phyloP scores from a whole-genome alignment of 2,888 invertebrate genomes.

The Tipula unca region DNA sequence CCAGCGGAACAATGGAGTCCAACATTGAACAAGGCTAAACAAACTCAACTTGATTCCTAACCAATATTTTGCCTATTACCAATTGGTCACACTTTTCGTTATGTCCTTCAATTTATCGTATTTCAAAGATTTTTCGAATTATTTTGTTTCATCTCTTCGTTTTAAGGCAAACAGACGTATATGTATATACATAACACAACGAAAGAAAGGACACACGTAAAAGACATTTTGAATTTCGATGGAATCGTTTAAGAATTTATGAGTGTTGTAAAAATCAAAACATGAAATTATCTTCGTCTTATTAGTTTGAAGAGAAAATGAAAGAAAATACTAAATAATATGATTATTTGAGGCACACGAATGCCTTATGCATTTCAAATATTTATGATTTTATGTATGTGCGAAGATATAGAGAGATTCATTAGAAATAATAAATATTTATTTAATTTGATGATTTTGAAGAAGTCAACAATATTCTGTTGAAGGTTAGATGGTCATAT shows the following conservation, averaged over 20 bases:
- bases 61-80: constrained; percentile 21
- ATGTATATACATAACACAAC: neutral
- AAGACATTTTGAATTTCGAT: constrained; percentile 8
- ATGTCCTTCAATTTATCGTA: constrained; percentile 1
- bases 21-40: constrained; percentile 17
- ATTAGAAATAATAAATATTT: neutral
- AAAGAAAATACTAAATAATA: neutral
- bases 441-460: neutral
- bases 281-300: neutral
- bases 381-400: neutral
- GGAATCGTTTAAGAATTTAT: constrained; percentile 10
- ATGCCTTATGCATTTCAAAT: neutral
- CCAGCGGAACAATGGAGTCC: neutral
- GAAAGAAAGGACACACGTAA: constrained; percentile 16
- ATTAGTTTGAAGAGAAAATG: neutral
- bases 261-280: neutral
- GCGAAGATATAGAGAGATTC: neutral
- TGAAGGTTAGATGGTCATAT: neutral
- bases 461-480: neutral
- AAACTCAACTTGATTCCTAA: constrained; percentile 19
- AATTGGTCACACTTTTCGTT: constrained; percentile 22
- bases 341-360: neutral
- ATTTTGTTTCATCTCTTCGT: neutral
- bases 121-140: neutral
- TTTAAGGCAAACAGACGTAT: neutral